A percentile compares a stretch with the other conserved stretches of the same genome.
phyloP scores from a whole-genome alignment of 2,888 invertebrate genomes.

The Odontothrips loti region DNA sequence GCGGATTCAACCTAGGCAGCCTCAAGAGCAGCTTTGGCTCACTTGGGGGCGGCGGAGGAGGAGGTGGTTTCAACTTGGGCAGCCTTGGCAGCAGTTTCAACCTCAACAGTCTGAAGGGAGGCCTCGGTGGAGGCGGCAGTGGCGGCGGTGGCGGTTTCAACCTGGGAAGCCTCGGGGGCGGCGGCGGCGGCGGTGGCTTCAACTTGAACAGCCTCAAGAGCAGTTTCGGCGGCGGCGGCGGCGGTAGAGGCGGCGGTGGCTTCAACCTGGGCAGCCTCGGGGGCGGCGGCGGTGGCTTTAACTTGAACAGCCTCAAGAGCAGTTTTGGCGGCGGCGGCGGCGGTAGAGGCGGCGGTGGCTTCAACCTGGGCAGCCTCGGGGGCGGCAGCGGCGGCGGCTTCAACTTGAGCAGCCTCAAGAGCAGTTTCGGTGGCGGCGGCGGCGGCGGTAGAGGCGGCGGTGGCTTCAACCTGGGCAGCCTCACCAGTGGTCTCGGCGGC shows the following conservation, averaged over 20 bases:
- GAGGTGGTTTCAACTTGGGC: not conserved
- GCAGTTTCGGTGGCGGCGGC: not conserved
- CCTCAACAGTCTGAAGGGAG: not conserved
- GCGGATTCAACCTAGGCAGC: not conserved
- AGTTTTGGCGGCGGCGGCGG: not conserved
- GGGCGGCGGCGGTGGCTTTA: not conserved
- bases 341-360: not conserved
- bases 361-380: not conserved
- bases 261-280: not conserved
- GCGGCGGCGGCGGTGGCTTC: not conserved
- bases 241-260: not conserved
- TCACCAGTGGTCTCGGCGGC: not conserved
- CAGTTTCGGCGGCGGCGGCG: not conserved
- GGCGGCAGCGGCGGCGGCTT: not conserved
- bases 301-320: not conserved
- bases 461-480: not conserved
- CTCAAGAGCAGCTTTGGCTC: not conserved
- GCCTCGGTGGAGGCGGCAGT: not conserved
- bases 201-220: not conserved
- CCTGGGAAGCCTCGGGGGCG: not conserved
- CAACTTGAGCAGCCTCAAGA: not conserved
- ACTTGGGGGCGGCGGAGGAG: not conserved
- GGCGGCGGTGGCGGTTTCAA: not conserved
- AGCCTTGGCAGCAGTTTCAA: not conserved
- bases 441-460: not conserved